Conservation (phyloP, 2,797 vertebrate species). For the Hephaestus fuliginosus region DNA sequence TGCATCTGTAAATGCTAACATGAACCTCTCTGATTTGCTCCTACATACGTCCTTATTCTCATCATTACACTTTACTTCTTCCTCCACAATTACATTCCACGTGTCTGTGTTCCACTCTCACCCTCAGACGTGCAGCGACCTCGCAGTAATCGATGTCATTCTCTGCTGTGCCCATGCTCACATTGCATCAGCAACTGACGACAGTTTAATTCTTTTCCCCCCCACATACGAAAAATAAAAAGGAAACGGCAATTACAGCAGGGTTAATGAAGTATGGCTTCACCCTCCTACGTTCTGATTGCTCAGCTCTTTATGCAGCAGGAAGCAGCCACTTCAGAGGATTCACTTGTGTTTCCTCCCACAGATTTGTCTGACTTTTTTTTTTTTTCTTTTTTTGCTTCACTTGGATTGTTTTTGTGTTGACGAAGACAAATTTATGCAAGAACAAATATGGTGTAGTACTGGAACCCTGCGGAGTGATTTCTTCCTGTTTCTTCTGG, state of each 20-base stretch:
- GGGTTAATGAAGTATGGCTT: slow-evolving; percentile 79
- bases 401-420: slow-evolving; percentile 47
- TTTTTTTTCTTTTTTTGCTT: slow-evolving; percentile 23
- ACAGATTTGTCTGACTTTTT: slow-evolving; percentile 36
- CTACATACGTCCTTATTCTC: slow-evolving; percentile 4
- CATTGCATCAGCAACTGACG: slow-evolving; percentile 56
- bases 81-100: background rate
- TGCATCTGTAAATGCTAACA: slow-evolving; percentile 4
- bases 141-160: slow-evolving; percentile 50
- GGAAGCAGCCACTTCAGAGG: slow-evolving; percentile 71
- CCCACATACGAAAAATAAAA: slow-evolving; percentile 54
- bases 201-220: slow-evolving; percentile 43
- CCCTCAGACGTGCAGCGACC: slow-evolving; percentile 35
- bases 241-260: slow-evolving; percentile 71
- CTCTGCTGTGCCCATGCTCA: slow-evolving; percentile 46
- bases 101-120: slow-evolving; percentile 2
- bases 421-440: slow-evolving; percentile 20
- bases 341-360: slow-evolving; percentile 59
- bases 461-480: slow-evolving; percentile 21
- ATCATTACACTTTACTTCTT: slow-evolving; percentile 6
- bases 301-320: slow-evolving; percentile 71
- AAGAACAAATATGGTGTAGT: slow-evolving; percentile 27
- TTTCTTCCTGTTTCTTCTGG: slow-evolving; percentile 30
- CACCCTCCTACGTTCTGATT: slow-evolving; percentile 70
- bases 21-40: slow-evolving; percentile 23